Percentiles rank a stretch among this genome's conserved stretches.
phyloP scores from a whole-genome alignment of 2,888 invertebrate species.

The Eupithecia subumbrata region DNA sequence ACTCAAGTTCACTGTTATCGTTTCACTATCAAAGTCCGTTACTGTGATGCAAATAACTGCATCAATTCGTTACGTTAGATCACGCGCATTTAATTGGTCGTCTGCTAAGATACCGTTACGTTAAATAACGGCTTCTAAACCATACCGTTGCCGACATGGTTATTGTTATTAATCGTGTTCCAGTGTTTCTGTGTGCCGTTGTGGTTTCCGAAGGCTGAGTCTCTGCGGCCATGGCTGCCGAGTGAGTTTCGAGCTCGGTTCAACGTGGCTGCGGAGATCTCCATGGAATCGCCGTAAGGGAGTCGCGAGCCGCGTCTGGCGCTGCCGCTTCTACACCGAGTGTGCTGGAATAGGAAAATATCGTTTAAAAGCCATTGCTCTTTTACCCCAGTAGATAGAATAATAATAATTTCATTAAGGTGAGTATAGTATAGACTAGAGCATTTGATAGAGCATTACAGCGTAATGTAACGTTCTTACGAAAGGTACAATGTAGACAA shows the following conservation, averaged over 20 bases:
- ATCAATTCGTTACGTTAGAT: background rate
- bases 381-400: background rate
- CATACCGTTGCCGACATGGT: constrained; percentile 65
- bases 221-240: constrained; percentile 60
- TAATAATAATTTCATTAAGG: no score
- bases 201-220: constrained; percentile 59
- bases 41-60: no score
- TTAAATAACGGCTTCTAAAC: constrained; percentile 49
- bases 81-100: background rate
- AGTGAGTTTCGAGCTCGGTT: constrained; percentile 70
- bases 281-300: constrained; percentile 79
- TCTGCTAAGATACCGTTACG: background rate
- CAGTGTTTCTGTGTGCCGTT: constrained; percentile 71
- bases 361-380: background rate
- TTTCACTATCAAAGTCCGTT: background rate
- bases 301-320: constrained; percentile 71
- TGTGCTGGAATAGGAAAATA: constrained; percentile 58
- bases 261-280: constrained; percentile 77
- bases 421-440: no score
- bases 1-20: background rate
- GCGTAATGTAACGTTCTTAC: no score
- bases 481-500: no score
- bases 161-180: constrained; percentile 74
- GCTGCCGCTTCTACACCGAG: constrained; percentile 64
- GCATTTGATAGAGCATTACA: no score